These are phyloP conservation scores for Clunio marinus DNA, from an alignment of 2,888 invertebrate species.

Conservation along the genomic window DNA sequence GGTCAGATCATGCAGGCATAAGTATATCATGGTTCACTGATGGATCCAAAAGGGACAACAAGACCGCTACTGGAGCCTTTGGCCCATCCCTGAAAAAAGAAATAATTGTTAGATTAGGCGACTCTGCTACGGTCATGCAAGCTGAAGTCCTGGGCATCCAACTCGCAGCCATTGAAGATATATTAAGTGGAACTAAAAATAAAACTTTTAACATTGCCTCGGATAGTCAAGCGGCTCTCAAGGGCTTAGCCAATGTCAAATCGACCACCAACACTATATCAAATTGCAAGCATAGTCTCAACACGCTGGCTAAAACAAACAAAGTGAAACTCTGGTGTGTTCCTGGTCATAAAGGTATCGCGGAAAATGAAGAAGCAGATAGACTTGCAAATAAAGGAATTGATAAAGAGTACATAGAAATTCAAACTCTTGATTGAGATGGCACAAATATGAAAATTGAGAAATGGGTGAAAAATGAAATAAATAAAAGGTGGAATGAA, in stretches of 20 bases:
- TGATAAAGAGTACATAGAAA: background rate
- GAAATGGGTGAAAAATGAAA: too few species aligned
- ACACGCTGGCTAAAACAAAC: background rate
- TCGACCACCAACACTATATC: background rate
- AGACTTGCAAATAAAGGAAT: background rate
- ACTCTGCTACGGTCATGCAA: background rate
- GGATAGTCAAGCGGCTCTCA: slow-evolving; percentile 6
- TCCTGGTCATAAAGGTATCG: background rate
- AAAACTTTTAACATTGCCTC: background rate
- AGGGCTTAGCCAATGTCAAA: background rate
- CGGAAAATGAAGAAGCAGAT: background rate
- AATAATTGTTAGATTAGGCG: background rate
- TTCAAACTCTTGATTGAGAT: too few species aligned
- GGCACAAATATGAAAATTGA: too few species aligned
- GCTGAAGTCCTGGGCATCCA: background rate
- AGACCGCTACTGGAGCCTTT: background rate
- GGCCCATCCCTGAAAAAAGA: background rate
- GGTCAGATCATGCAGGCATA: too few species aligned
- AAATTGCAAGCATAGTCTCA: background rate
- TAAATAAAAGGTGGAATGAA: too few species aligned
- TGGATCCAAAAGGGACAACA: background rate
- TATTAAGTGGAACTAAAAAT: background rate
- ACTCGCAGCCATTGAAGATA: background rate
- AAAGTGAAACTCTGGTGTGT: background rate
- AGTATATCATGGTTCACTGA: background rate